Evolutionary conservation across 2,888 invertebrate species (phyloP), one percentile per base, ranked within the genome.

Genomic region (Amphipyra tragopoginis): DNA sequence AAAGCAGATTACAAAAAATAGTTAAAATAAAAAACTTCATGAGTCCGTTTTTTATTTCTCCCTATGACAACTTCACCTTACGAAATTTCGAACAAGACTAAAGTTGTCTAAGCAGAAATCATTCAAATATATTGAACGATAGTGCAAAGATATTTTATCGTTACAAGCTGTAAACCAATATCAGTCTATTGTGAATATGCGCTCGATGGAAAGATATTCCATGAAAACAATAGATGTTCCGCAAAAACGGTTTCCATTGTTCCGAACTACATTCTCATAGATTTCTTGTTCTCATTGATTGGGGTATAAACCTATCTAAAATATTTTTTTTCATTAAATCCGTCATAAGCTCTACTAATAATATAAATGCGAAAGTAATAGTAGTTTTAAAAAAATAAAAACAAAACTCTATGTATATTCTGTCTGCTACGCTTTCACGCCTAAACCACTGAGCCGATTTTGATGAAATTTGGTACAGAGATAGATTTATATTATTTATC

Each of bases 191-290:
- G 90, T 89, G 73, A 81, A 86, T 82, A 82, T 85, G 85, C 87
- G 82, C 70, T 86, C 82, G 78, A 82, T 82, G 88, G 90, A 92
- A 90, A 89, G 87, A 86, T 87, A 90, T 90, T 87, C 77, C 67
- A 73, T 81, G 79, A 77, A 88, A 91, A 92, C 92, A 93, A 93
- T 91, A 78, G 86, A 72, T 79, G 87, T 90, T 89, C 84, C 83
- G 85, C 84, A 81, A 85, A 86, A 88, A 84, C 81, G 84, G 79
- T 81, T 88, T 85, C 86, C 85, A 90, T 85, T 89, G 89, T 90
- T 87, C 80, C 76, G 43, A 62, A 53, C 61, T 58, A 62, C 33
- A 61, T 63, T 34, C 55, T 45, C 43, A 38, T 60, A 6, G 49
- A 67, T 45, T 63, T 63, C 61, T 68, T 62, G 44, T 48, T 44